Evolutionary conservation across 2,113 vertebrate species (phyloP).

Genomic region (Chaetops frenatus): DNA sequence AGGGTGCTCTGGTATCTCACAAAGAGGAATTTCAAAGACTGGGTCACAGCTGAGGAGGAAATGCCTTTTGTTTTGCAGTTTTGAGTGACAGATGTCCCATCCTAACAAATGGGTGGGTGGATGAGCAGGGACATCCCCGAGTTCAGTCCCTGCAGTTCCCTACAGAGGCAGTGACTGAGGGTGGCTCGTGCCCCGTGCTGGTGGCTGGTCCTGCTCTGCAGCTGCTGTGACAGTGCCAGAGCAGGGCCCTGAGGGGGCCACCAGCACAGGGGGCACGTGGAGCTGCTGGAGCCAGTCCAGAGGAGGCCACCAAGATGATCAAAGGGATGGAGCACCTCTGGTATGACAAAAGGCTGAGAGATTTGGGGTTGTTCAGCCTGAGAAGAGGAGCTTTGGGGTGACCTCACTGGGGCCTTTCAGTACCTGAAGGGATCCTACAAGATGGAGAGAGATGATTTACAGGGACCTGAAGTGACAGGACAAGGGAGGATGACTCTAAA

Average conservation of each 20-base stretch:
- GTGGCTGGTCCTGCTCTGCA: rapidly evolving
- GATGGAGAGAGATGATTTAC: too few relatives aligned
- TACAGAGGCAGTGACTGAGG: rapidly evolving
- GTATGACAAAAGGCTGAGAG: background rate
- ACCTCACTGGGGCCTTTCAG: background rate
- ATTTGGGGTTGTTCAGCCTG: background rate
- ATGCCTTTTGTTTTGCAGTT: background rate
- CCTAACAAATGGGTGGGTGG: background rate
- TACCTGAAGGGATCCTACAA: background rate
- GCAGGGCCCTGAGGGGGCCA: background rate
- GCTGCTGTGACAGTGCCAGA: background rate
- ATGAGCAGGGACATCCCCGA: background rate
- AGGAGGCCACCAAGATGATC: background rate
- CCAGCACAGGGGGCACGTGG: too few relatives aligned
- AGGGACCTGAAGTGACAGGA: background rate
- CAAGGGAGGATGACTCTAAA: background rate
- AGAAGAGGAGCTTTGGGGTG: background rate
- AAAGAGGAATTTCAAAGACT: background rate
- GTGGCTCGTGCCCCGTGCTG: background rate
- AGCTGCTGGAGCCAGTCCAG: background rate
- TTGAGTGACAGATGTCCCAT: background rate
- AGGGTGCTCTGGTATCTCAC: background rate
- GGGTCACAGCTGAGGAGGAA: background rate
- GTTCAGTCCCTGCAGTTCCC: background rate
- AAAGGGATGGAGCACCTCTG: background rate